phyloP scores from a whole-genome alignment of 2,113 vertebrate species.

The Gymnocephalus cernua region DNA sequence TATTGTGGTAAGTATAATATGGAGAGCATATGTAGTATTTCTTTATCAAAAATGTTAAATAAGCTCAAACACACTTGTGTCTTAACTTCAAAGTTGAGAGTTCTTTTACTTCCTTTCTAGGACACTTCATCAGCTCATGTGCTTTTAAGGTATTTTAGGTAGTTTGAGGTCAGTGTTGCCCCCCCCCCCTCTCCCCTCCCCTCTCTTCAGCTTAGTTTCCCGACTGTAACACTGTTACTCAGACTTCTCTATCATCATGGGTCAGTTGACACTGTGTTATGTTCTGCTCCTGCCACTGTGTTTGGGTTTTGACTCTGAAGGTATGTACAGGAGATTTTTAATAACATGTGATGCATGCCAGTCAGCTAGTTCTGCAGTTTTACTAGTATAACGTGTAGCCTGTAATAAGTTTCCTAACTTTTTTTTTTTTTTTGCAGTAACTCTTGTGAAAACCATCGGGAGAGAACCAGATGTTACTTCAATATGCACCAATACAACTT shows the following conservation, averaged over 20 bases:
- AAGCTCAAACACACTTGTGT: too few relatives aligned
- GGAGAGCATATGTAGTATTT: too few relatives aligned
- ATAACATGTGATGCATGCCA: neutral
- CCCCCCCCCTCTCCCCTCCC: neutral
- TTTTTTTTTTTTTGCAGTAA: neutral
- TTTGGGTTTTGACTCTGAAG: neutral
- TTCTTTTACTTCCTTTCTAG: neutral
- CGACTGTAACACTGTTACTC: neutral
- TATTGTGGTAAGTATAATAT: too few relatives aligned
- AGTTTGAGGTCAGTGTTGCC: neutral
- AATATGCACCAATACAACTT: neutral
- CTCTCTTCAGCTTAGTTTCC: neutral
- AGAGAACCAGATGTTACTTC: constrained; percentile 10
- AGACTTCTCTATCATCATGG: neutral
- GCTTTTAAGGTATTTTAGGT: neutral
- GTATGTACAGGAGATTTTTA: constrained; percentile 1
- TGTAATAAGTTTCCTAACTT: neutral
- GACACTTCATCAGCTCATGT: neutral
- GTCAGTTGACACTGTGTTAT: too few relatives aligned
- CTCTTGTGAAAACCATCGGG: neutral
- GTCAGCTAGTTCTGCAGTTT: neutral
- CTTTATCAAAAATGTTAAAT: too few relatives aligned
- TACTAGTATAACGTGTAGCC: too few relatives aligned
- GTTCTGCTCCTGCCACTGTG: neutral
- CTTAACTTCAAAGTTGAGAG: too few relatives aligned